phyloP scores from a whole-genome alignment of 2,888 invertebrate genomes.

The Bellardia pandia region DNA sequence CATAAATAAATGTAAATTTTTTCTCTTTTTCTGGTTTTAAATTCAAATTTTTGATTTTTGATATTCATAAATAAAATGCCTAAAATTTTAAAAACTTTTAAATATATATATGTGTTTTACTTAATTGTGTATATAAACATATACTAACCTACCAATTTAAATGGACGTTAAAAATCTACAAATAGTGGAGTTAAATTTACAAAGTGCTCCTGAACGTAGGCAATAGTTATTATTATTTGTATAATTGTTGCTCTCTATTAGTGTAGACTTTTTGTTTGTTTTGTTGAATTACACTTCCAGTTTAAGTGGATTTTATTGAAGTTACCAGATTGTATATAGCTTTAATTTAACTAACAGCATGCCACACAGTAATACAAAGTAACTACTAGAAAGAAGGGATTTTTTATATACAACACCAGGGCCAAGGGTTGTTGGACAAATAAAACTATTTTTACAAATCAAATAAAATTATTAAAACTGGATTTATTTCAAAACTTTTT shows the following conservation, averaged over 20 bases:
- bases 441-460: no score
- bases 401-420: background rate
- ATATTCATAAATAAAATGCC: conserved; percentile 48
- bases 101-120: conserved; percentile 52
- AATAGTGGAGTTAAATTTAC: no score
- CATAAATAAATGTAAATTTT: conserved; percentile 50
- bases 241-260: background rate
- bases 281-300: conserved; percentile 18
- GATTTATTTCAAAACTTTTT: no score
- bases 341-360: conserved; percentile 1
- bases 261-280: conserved; percentile 19
- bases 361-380: background rate
- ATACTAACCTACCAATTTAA: background rate
- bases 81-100: conserved; percentile 27
- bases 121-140: conserved; percentile 10
- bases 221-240: background rate
- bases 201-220: conserved; percentile 42
- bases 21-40: conserved; percentile 21
- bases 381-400: background rate
- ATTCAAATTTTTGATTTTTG: conserved; percentile 46
- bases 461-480: no score
- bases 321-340: conserved; percentile 17
- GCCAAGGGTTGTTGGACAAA: background rate
- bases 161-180: background rate
- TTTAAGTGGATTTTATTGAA: conserved; percentile 2